Percentiles rank a stretch among this genome's conserved stretches.
Evolutionary conservation across 53 echinoderm and acorn worm genomes (phyloP).

Genomic region (Zoroaster sp.): DNA sequence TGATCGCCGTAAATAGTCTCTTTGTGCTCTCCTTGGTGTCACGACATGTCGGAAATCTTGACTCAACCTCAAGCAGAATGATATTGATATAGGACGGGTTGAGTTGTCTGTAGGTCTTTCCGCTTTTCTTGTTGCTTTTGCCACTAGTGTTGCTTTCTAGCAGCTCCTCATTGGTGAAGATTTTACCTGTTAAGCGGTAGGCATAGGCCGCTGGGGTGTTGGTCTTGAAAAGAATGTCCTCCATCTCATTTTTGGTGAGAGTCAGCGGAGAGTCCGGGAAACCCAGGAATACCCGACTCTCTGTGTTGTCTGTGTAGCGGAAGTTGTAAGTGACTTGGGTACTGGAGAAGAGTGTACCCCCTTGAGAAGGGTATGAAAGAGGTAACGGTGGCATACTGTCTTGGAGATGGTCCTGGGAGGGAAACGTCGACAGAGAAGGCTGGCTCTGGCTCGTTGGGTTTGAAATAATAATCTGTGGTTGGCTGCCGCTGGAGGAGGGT

Average conservation of each 20-base stretch:
- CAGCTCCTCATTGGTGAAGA: slow-evolving; percentile 74
- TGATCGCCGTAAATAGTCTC: slow-evolving; percentile 52
- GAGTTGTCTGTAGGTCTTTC: slow-evolving; percentile 65
- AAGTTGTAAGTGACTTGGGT: slow-evolving; percentile 25
- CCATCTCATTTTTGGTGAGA: slow-evolving; percentile 57
- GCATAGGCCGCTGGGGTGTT: slow-evolving; percentile 64
- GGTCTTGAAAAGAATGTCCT: slow-evolving; percentile 71
- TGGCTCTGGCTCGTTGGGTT: slow-evolving; percentile 25
- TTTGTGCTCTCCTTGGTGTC: slow-evolving; percentile 40
- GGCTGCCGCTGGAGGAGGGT: background rate
- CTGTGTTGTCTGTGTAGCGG: slow-evolving; percentile 45
- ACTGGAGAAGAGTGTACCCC: background rate
- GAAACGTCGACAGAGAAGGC: background rate
- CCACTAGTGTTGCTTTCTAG: slow-evolving; percentile 70
- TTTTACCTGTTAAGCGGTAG: slow-evolving; percentile 73
- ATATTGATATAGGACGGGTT: slow-evolving; percentile 49
- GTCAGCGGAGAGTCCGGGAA: slow-evolving; percentile 18
- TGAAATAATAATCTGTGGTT: slow-evolving; percentile 4
- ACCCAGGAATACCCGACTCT: slow-evolving; percentile 31
- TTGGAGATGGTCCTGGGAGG: background rate
- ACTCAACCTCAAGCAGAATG: slow-evolving; percentile 66
- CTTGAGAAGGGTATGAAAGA: background rate
- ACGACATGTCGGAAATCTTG: slow-evolving; percentile 60
- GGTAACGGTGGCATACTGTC: too few relatives aligned
- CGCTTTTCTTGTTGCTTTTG: slow-evolving; percentile 36